A percentile compares a stretch with the other conserved stretches of the same genome.
phyloP scores from a whole-genome alignment of 2,797 vertebrate species.

The Eulemur mongoz region DNA sequence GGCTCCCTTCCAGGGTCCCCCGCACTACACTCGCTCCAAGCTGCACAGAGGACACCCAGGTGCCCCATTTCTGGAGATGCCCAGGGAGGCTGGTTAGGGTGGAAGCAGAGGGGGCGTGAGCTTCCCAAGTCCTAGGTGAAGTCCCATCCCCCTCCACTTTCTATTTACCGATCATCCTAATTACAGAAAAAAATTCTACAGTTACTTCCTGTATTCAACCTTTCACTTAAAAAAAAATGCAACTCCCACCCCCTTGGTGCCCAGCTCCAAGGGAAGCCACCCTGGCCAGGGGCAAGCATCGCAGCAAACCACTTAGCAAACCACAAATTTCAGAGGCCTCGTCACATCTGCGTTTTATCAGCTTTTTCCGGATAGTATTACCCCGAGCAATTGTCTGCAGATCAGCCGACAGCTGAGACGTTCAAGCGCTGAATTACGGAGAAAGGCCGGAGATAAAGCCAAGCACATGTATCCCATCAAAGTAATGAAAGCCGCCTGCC shows the following conservation, averaged over 20 bases:
- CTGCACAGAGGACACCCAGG: background rate
- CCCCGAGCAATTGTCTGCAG: conserved; percentile 98
- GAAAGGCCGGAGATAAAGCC: conserved; percentile 93
- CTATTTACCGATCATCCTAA: conserved; percentile 85
- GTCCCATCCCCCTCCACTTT: conserved; percentile 64
- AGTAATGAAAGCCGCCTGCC: conserved; percentile 91
- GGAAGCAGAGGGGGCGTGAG: background rate
- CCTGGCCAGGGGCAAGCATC: conserved; percentile 85
- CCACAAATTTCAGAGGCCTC: conserved; percentile 97
- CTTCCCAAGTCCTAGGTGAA: background rate
- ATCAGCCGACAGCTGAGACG: conserved; percentile 94
- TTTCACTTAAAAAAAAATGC: conserved; percentile 81
- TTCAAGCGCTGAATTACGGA: conserved; percentile 96
- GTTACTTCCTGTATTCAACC: conserved; percentile 84
- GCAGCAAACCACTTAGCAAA: conserved; percentile 88
- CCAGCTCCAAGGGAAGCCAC: conserved; percentile 82
- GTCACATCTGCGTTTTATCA: conserved; percentile 99
- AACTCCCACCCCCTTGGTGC: conserved; percentile 17
- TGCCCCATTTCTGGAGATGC: too few species aligned
- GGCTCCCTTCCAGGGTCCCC: background rate
- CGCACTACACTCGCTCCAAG: accelerated
- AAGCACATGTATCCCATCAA: conserved; percentile 91
- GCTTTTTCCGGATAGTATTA: conserved; percentile 97
- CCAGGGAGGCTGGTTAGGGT: conserved; percentile 15
- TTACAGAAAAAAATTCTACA: conserved; percentile 69